Percentiles rank a stretch among this genome's conserved stretches.
phyloP scores from a whole-genome alignment of 2,797 vertebrate species.

The Tenualosa ilisha region DNA sequence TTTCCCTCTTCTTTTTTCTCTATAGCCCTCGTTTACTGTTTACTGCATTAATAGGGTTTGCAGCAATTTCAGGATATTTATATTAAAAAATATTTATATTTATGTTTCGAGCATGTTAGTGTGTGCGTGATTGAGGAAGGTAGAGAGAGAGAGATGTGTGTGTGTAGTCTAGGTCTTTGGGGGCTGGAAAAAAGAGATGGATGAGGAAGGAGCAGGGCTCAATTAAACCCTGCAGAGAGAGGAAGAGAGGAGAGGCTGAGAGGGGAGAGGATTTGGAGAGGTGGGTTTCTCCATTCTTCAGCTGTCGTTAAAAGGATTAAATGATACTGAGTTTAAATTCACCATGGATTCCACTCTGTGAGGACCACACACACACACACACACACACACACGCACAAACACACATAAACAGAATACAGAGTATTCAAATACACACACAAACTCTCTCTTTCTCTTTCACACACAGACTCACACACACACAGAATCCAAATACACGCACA shows the following conservation, averaged over 20 bases:
- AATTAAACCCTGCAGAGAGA: not conserved
- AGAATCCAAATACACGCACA: too few species aligned
- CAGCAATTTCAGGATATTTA: not conserved
- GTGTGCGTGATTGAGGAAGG: not conserved
- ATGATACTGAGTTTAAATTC: conserved; percentile 2
- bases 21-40: not conserved
- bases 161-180: not conserved
- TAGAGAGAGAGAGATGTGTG: not conserved
- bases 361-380: conserved; percentile 13
- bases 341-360: not conserved
- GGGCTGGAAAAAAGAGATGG: conserved; percentile 2
- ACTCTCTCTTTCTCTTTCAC: too few species aligned
- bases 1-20: not conserved
- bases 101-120: not conserved
- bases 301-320: conserved; percentile 9
- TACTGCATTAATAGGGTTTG: not conserved
- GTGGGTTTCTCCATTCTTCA: not conserved
- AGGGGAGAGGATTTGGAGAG: not conserved
- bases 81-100: not conserved
- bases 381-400: not conserved
- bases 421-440: not conserved
- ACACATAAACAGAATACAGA: too few species aligned
- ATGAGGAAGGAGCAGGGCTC: conserved; percentile 8
- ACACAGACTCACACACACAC: too few species aligned
- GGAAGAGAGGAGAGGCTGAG: not conserved